Evolutionary conservation across 2,113 vertebrate species (phyloP).

Genomic region (Cnemophilus loriae): DNA sequence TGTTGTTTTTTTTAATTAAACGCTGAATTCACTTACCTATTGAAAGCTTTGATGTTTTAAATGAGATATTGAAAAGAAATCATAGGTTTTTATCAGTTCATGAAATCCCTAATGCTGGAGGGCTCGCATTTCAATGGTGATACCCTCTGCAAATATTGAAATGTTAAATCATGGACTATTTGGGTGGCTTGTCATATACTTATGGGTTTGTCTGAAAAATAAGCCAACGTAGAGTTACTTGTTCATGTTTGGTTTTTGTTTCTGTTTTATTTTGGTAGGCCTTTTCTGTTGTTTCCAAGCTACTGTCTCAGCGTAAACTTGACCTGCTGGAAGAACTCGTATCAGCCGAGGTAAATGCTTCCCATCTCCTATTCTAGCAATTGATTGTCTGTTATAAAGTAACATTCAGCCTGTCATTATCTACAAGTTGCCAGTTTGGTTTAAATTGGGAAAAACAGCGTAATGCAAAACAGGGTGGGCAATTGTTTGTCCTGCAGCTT

Average conservation of each 20-base stretch:
- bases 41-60: background rate
- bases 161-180: background rate
- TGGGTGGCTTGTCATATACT: background rate
- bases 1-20: background rate
- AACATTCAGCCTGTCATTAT: background rate
- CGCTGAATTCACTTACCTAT: background rate
- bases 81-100: background rate
- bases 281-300: constrained; percentile 86
- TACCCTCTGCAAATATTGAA: background rate
- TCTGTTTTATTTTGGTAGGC: constrained; percentile 72
- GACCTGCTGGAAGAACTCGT: constrained; percentile 87
- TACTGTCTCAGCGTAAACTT: constrained; percentile 86
- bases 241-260: background rate
- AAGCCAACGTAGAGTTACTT: background rate
- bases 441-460: background rate
- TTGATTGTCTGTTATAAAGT: background rate
- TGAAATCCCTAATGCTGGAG: background rate
- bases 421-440: background rate
- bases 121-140: background rate
- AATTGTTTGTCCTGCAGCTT: background rate
- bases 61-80: background rate
- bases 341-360: constrained; percentile 82
- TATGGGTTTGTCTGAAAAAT: background rate
- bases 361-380: background rate
- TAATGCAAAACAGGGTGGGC: fast-evolving